Base-by-base conservation (phyloP, 2,113 vertebrate genomes). In the Catharus fuscescens region DNA sequence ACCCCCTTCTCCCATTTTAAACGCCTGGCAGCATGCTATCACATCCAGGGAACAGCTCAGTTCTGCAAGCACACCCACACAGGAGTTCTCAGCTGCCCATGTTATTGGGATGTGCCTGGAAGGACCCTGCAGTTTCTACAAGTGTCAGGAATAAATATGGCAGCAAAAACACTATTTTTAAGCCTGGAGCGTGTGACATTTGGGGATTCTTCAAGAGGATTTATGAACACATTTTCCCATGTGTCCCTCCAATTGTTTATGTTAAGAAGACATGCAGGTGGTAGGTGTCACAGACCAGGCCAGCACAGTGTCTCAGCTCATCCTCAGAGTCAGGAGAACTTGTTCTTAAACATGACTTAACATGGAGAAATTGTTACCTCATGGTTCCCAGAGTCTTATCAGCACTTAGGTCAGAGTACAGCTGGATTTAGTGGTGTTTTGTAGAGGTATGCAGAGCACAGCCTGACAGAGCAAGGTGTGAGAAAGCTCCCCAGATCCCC, bases 381-480 rank as follows among this genome's bases (percentile, higher is more conserved):
- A 23, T 17, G 18, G 31, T 61, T 84, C 64, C 67, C 69, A 28
- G 25, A 73, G 29, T 2, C 56, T 13, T 26, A 47, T 47, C 16
- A 74, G 14, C 18, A 42, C 26, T 81, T 79, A 64, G 6, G 38
- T 66, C 32, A 45, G 42, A 59, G 32, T 23, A 26, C 42, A 42
- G 17, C 1, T 2, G 4, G 8, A 50, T 85, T 66, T 60, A 26
- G 12, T 9, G 4, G 5, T 14, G 44, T 54, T 87, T 59, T 59
- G 8, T 8, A 47, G 61, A 81, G 34, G 2, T 20, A 42, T n/a
- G 50, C 5, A 28, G 54, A 78, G 36, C 8, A 70, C 13, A 54
- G 5, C 40, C 34, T 48, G 42, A 21, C 18, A 81, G 40, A 72
- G 21, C 1, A 3, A 25, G 12, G 6, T n/a, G 40, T 0, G 0